Evolutionary conservation across 2,888 invertebrate genomes (phyloP).

Genomic region (Octodonta nipae): DNA sequence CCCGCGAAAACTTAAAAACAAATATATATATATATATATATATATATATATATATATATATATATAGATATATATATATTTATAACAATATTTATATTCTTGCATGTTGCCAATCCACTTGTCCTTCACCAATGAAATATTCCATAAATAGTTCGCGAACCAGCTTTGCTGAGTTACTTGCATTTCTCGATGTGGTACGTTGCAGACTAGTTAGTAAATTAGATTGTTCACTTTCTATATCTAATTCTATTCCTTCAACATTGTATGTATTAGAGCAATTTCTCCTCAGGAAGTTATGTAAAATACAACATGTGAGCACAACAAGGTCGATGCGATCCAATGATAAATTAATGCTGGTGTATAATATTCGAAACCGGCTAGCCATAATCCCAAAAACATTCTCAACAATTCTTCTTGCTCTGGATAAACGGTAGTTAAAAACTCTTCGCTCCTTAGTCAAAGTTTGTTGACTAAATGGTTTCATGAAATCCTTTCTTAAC

Average conservation of each 20-base stretch:
- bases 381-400: constrained; percentile 8
- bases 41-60: too few species aligned
- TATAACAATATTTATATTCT: too few species aligned
- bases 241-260: constrained; percentile 1
- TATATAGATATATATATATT: too few species aligned
- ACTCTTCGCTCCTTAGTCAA: constrained; percentile 6
- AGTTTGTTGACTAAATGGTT: constrained; percentile 6
- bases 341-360: constrained; percentile 2
- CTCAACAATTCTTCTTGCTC: constrained; percentile 6
- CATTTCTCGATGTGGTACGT: too few species aligned
- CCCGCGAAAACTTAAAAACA: too few species aligned
- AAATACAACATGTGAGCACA: constrained; percentile 3
- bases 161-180: too few species aligned
- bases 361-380: constrained; percentile 5
- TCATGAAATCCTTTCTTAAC: constrained; percentile 5
- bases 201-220: too few species aligned
- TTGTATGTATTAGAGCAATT: constrained; percentile 2
- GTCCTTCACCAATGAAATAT: too few species aligned
- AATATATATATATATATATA: too few species aligned
- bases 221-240: constrained; percentile 8
- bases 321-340: constrained; percentile 3
- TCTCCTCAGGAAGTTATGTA: constrained; percentile 5
- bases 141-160: too few species aligned
- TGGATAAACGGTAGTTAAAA: constrained; percentile 4
- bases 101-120: too few species aligned